These are phyloP conservation scores for Anguilla anguilla DNA, from an alignment of 2,797 vertebrate genomes.

Conservation along the genomic window DNA sequence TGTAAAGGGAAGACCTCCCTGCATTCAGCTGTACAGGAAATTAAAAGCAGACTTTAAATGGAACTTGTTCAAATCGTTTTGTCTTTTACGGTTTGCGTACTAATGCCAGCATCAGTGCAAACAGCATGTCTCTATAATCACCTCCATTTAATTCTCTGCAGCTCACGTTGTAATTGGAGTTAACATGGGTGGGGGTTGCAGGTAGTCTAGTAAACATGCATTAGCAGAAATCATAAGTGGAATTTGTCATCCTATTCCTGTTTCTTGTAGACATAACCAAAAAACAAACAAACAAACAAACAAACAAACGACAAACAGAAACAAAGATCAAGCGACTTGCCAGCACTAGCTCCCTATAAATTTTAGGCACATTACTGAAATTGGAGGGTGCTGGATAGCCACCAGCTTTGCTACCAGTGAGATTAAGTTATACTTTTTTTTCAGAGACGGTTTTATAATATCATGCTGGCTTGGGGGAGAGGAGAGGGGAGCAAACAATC, in stretches of 20 bases:
- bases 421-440: not conserved
- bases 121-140: not conserved
- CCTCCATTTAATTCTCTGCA: not conserved
- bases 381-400: constrained; percentile 33
- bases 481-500: not conserved
- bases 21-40: not conserved
- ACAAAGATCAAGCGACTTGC: not conserved
- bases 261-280: not conserved
- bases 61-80: not conserved
- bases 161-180: not conserved
- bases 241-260: not conserved
- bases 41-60: not conserved
- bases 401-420: constrained; percentile 23
- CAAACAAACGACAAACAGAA: not conserved
- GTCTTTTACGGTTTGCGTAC: not conserved
- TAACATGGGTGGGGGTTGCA: not conserved
- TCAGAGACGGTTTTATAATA: not conserved
- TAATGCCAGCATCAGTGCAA: not conserved
- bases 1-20: not conserved
- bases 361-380: constrained; percentile 35
- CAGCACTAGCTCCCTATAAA: constrained; percentile 21
- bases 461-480: not conserved
- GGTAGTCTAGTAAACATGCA: not conserved
- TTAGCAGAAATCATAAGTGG: not conserved
- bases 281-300: not conserved